Evolutionary conservation across 2,113 vertebrate species (phyloP).

Genomic region (Nannospalax galili): DNA sequence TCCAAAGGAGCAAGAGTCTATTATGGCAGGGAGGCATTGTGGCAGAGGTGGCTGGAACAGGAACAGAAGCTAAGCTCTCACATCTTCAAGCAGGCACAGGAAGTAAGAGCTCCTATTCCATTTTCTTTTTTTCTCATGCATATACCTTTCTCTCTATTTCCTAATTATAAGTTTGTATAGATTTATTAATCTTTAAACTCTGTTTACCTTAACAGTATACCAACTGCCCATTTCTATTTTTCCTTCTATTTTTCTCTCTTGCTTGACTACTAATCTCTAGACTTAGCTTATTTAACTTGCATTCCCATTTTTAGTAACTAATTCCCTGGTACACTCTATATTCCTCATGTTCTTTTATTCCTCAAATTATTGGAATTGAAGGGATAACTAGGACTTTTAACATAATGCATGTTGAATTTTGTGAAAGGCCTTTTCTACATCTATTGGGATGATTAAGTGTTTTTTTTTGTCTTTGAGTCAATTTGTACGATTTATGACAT

Average conservation of each 20-base stretch:
- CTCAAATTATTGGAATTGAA: not conserved
- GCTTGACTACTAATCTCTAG: not conserved
- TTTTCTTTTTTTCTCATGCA: no score
- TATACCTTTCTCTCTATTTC: not conserved
- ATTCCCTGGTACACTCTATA: not conserved
- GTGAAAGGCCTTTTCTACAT: no score
- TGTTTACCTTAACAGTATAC: not conserved
- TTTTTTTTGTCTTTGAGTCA: no score
- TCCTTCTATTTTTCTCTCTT: not conserved
- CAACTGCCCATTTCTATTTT: not conserved
- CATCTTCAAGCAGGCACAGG: no score
- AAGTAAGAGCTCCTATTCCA: no score
- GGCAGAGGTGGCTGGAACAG: no score
- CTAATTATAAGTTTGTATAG: not conserved
- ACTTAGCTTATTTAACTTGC: not conserved
- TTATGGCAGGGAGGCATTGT: no score
- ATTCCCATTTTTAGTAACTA: not conserved
- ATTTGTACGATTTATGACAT: no score
- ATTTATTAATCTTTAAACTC: not conserved
- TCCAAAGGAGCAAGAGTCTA: no score
- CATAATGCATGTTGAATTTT: no score
- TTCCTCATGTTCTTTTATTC: not conserved
- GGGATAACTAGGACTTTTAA: not conserved
- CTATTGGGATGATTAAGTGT: no score
- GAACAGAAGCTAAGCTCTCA: no score